Conservation (phyloP, 2,888 invertebrate genomes). For the Agrotis exclamationis region DNA sequence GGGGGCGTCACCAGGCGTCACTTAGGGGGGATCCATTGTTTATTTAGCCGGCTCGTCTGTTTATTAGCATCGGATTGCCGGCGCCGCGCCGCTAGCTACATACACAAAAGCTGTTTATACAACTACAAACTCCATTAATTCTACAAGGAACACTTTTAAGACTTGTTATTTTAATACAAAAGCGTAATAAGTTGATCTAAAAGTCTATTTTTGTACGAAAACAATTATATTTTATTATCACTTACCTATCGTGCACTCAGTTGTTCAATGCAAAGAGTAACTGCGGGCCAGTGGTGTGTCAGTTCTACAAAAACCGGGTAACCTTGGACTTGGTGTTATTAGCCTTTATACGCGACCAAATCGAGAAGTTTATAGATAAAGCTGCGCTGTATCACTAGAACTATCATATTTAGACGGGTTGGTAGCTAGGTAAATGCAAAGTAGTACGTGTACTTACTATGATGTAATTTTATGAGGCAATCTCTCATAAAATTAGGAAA, state of each 20-base stretch:
- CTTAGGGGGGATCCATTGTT: not conserved
- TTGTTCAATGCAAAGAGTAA: conserved; percentile 24
- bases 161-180: not conserved
- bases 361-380: conserved; percentile 43
- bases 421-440: not conserved
- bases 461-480: conserved; percentile 14
- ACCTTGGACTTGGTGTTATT: conserved; percentile 62
- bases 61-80: too few species aligned
- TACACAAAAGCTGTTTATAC: not conserved
- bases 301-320: conserved; percentile 36
- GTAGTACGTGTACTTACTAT: not conserved
- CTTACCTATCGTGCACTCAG: conserved; percentile 39
- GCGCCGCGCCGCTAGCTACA: not conserved
- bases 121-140: not conserved
- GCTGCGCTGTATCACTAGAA: too few species aligned
- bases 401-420: conserved; percentile 19
- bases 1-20: conserved; percentile 18
- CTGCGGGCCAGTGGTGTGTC: conserved; percentile 23
- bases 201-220: not conserved
- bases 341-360: conserved; percentile 50
- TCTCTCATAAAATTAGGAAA: not conserved
- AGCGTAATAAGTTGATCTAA: not conserved
- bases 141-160: not conserved
- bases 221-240: conserved; percentile 3
- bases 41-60: not conserved